These are phyloP conservation scores for Antedon mediterranea DNA, from an alignment of 53 echinoderm and acorn worm genomes.

Conservation along the genomic window DNA sequence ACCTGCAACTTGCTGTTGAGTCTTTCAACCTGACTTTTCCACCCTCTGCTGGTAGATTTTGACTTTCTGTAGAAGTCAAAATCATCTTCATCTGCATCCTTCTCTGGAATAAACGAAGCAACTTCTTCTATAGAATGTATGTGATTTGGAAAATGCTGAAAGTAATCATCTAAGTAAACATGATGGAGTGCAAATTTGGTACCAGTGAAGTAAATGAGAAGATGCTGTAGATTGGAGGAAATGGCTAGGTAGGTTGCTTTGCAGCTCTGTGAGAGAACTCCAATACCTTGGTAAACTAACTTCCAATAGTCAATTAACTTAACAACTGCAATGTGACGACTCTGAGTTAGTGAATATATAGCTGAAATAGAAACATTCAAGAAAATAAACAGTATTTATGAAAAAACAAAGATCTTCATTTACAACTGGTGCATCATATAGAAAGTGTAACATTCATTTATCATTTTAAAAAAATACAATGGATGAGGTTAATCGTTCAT, in stretches of 20 bases:
- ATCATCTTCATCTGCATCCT: constrained; percentile 37
- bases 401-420: no score
- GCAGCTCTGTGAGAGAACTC: background rate
- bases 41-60: constrained; percentile 31
- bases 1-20: background rate
- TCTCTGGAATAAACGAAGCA: background rate
- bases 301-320: background rate
- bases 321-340: background rate
- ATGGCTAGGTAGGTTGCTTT: constrained; percentile 32
- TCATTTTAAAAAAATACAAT: no score
- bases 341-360: background rate
- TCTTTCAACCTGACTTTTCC: constrained; percentile 21
- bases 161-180: constrained; percentile 63
- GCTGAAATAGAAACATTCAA: background rate
- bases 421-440: no score
- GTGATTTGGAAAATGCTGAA: constrained; percentile 42
- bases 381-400: background rate
- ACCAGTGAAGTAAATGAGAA: constrained; percentile 41
- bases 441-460: no score
- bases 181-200: constrained; percentile 54
- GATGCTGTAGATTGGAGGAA: constrained; percentile 38
- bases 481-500: no score
- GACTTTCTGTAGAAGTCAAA: constrained; percentile 18
- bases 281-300: background rate
- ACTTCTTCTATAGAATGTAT: constrained; percentile 15